Percentiles rank a stretch among this genome's conserved stretches.
Conservation (phyloP, 2,797 vertebrate genomes). For the Furcifer pardalis region DNA sequence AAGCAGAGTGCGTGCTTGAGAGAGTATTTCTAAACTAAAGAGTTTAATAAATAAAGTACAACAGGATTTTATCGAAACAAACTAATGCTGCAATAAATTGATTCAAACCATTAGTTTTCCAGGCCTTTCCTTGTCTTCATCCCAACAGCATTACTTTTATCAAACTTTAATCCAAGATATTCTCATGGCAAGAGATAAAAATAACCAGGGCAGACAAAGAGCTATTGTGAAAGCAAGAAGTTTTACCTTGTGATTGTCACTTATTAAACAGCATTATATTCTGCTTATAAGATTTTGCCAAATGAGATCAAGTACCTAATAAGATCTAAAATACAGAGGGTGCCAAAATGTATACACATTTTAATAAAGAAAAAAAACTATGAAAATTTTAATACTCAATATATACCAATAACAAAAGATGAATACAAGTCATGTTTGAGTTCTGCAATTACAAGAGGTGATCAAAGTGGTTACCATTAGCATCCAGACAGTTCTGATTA, state of each 20-base stretch:
- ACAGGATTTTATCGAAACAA: not conserved
- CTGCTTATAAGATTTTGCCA: not conserved
- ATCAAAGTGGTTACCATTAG: too few relatives aligned
- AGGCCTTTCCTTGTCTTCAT: not conserved
- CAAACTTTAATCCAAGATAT: not conserved
- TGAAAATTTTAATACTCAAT: too few relatives aligned
- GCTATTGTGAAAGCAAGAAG: too few relatives aligned
- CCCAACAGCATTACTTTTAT: not conserved
- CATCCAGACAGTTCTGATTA: too few relatives aligned
- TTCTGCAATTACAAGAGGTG: too few relatives aligned
- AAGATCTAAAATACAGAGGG: not conserved
- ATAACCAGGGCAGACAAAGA: not conserved
- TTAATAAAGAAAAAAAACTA: too few relatives aligned
- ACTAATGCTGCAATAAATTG: conserved; percentile 2
- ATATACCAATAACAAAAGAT: too few relatives aligned
- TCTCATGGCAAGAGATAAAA: not conserved
- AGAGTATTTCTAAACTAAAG: conserved; percentile 15
- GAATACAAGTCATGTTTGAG: too few relatives aligned
- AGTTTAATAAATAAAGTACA: not conserved
- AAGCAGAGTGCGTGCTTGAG: conserved; percentile 18
- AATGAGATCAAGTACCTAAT: not conserved
- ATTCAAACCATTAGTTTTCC: not conserved
- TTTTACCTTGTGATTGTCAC: not conserved
- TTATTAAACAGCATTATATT: not conserved
- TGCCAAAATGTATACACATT: too few relatives aligned